A percentile compares a stretch with the other conserved stretches of the same genome.
Evolutionary conservation across 23 tunicate genomes (phyloP).

Genomic region (Trididemnum clinides): DNA sequence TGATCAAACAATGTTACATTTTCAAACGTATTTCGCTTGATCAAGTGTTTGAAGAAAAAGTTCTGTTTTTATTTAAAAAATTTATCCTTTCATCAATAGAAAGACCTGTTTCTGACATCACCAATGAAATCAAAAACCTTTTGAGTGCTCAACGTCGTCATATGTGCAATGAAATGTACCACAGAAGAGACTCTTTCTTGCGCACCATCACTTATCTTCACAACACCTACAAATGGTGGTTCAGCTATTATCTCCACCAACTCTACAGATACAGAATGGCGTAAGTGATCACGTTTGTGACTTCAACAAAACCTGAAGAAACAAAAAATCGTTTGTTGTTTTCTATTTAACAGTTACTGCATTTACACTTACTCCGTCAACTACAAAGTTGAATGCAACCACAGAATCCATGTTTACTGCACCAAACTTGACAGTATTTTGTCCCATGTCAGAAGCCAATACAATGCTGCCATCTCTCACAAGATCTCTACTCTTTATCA

Average conservation of each 20-base stretch:
- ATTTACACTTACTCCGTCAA: background rate
- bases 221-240: background rate
- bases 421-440: conserved; percentile 13
- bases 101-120: conserved; percentile 3
- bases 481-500: conserved; percentile 14
- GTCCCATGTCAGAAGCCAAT: background rate
- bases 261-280: background rate
- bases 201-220: background rate
- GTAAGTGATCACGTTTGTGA: background rate
- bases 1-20: too few relatives aligned
- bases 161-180: background rate
- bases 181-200: background rate
- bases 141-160: background rate
- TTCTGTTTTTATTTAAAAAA: too few relatives aligned
- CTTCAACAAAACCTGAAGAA: background rate
- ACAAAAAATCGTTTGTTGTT: background rate
- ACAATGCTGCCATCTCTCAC: conserved; percentile 24
- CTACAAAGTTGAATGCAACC: conserved; percentile 12
- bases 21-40: too few relatives aligned
- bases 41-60: too few relatives aligned
- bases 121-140: background rate
- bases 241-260: background rate
- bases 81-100: too few relatives aligned
- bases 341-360: background rate
- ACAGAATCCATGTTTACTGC: conserved; percentile 34